phyloP scores from a whole-genome alignment of 2,113 vertebrate species.

The Verasper variegatus region DNA sequence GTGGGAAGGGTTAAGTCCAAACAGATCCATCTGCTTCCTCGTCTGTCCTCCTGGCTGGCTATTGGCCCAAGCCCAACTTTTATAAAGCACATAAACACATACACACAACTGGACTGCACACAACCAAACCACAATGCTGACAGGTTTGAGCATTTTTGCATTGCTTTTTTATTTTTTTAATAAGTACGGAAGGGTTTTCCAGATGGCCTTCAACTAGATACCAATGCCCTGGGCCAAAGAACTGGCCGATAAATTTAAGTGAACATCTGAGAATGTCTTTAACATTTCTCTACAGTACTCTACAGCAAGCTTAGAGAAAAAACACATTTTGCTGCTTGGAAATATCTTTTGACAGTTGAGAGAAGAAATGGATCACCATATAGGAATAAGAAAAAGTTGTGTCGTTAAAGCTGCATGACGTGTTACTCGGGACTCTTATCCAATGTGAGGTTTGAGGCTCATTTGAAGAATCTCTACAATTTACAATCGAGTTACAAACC shows the following conservation, averaged over 20 bases:
- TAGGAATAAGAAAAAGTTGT: too few species aligned
- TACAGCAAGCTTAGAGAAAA: conserved; percentile 5
- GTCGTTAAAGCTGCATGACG: too few species aligned
- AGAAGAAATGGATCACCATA: too few species aligned
- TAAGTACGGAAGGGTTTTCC: conserved; percentile 16
- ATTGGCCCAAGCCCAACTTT: conserved; percentile 59
- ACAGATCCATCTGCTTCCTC: conserved; percentile 80
- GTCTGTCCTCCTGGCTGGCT: conserved; percentile 75
- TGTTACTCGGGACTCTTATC: too few species aligned
- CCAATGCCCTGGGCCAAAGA: conserved; percentile 7
- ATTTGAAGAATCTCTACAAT: too few species aligned
- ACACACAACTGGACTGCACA: conserved; percentile 45
- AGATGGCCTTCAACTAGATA: conserved; percentile 34
- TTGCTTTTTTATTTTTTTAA: neutral
- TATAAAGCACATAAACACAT: conserved; percentile 41
- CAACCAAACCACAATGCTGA: conserved; percentile 37
- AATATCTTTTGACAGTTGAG: neutral
- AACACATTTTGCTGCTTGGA: neutral
- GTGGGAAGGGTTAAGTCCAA: conserved; percentile 82
- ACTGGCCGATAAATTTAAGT: conserved; percentile 3
- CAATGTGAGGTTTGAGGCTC: too few species aligned
- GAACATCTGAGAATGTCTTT: conserved; percentile 28
- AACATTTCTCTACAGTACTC: conserved; percentile 10
- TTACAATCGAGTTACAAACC: too few species aligned
- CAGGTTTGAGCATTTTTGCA: conserved; percentile 30